Percentiles rank a stretch among this genome's conserved stretches.
Conservation (phyloP, 2,113 vertebrate species). For the Phrynocephalus versicolor region DNA sequence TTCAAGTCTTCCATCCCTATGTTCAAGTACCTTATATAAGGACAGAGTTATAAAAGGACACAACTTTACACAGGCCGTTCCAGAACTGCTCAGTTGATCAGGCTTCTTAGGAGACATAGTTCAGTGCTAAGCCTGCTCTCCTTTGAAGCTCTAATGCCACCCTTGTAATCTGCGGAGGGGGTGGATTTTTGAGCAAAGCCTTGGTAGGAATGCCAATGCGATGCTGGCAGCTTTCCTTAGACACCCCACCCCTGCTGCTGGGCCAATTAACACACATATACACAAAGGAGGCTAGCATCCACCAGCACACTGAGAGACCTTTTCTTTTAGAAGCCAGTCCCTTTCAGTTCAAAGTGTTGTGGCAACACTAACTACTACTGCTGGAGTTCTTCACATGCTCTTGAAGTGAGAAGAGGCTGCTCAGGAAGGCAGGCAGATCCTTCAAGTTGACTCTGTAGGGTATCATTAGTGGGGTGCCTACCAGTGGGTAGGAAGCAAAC, state of each 20-base stretch:
- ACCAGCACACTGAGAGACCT: neutral
- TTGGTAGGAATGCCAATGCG: neutral
- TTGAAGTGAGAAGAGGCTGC: neutral
- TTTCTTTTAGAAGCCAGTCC: neutral
- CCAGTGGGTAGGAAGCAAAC: neutral
- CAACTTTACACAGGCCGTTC: neutral
- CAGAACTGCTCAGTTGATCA: neutral
- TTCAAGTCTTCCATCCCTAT: neutral
- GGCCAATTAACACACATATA: neutral
- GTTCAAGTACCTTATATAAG: neutral
- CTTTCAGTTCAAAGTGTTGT: neutral
- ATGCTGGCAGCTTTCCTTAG: slow-evolving; percentile 2
- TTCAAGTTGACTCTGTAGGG: neutral
- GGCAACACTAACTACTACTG: neutral
- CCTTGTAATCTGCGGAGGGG: fast-evolving
- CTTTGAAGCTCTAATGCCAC: neutral
- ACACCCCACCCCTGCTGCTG: neutral
- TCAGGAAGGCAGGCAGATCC: neutral
- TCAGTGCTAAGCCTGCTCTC: slow-evolving; percentile 18
- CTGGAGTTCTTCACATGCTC: neutral
- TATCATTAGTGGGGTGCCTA: neutral
- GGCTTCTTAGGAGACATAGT: neutral
- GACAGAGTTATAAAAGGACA: neutral
- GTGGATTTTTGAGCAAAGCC: neutral
- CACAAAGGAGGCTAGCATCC: neutral